These are phyloP conservation scores for Chrysocyon brachyurus DNA, from an alignment of 2,797 vertebrate species.

Conservation along the genomic window DNA sequence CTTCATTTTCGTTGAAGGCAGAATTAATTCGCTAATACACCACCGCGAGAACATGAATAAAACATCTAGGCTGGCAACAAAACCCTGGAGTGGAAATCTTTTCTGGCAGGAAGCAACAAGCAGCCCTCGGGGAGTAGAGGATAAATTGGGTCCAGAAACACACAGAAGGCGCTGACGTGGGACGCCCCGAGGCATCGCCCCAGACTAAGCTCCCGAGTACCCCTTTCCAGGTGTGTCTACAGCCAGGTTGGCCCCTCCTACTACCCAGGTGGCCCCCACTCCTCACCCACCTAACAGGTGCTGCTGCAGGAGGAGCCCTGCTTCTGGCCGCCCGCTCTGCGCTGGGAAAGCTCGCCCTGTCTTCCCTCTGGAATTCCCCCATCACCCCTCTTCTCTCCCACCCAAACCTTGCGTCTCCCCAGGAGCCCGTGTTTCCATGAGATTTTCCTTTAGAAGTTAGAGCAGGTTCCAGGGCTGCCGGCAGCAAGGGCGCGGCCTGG, in stretches of 20 bases:
- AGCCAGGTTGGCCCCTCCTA: accelerated
- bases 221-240: not conserved
- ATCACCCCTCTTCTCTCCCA: not conserved
- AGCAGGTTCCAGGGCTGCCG: not conserved
- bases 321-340: not conserved
- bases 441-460: not conserved
- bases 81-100: constrained; percentile 51
- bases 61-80: constrained; percentile 63
- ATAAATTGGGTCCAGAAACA: constrained; percentile 40
- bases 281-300: accelerated
- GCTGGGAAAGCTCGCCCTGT: not conserved
- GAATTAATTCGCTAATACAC: constrained; percentile 62
- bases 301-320: accelerated
- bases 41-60: constrained; percentile 60
- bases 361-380: not conserved
- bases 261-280: accelerated
- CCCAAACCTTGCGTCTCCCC: not conserved
- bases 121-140: not conserved
- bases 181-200: not conserved
- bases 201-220: too few relatives aligned
- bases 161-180: not conserved
- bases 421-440: not conserved
- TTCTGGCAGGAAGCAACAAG: constrained; percentile 53
- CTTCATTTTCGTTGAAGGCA: constrained; percentile 25
- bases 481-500: too few relatives aligned